These are phyloP conservation scores for Lasiurus cinereus DNA, from an alignment of 2,113 vertebrate genomes.

Conservation along the genomic window DNA sequence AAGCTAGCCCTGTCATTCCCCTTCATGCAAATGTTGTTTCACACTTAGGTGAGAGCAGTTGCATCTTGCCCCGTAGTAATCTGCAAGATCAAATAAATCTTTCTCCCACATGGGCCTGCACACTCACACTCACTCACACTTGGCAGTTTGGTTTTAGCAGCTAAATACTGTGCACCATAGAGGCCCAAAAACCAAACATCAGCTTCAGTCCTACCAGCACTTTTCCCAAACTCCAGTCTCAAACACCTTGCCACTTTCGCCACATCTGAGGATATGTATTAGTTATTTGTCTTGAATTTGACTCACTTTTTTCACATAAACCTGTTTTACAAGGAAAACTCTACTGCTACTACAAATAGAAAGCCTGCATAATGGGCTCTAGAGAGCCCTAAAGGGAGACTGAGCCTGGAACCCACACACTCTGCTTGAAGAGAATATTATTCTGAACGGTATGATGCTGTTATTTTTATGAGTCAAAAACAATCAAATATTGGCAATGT, in stretches of 20 bases:
- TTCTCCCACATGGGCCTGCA: not conserved
- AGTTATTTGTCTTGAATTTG: not conserved
- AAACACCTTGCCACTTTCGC: not conserved
- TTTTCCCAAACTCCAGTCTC: not conserved
- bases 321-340: not conserved
- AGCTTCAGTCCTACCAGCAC: too few species aligned
- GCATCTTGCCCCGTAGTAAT: not conserved
- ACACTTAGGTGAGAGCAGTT: fast-evolving
- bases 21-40: not conserved
- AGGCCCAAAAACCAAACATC: not conserved
- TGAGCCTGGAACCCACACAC: not conserved
- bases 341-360: not conserved
- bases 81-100: not conserved
- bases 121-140: not conserved
- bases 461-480: conserved; percentile 10
- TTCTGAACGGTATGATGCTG: not conserved
- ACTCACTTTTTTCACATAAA: not conserved
- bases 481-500: conserved; percentile 35
- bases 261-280: not conserved
- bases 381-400: not conserved
- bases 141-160: not conserved
- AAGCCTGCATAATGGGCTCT: not conserved
- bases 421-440: not conserved
- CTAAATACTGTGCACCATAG: fast-evolving
- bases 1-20: not conserved